Evolutionary conservation across 2,888 invertebrate genomes (phyloP), one percentile per base, ranked within the genome.

Genomic region (Monochamus alternatus): DNA sequence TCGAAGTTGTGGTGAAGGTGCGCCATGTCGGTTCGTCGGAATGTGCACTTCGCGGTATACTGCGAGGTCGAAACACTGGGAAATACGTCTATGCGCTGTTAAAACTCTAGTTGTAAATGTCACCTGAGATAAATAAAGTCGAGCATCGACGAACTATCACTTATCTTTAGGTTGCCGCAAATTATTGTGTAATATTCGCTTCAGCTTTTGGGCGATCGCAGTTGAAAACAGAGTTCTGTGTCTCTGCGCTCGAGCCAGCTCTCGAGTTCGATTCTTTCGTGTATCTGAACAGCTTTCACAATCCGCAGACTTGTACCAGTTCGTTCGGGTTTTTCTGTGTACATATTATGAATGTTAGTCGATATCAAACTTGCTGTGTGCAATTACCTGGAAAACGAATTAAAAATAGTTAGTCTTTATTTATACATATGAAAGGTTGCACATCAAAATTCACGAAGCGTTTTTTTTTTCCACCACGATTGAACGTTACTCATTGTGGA

Each of bases 1-100:
- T 81, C 79, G 69, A 81, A 81, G 68, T 81, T 81, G 72, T 81
- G 81, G 69, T 81, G 80, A 71, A 75, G 80, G n/a, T 70, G 77
- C 43, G 72, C 22, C 75, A 75, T 75, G n/a, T 58, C 31, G 47
- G 32, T 30, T 31, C 38, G 38, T 38, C 38, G 5, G 38, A 38
- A 38, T 4, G 2, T 38, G 47, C 51, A 47, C 10, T 44, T 43
- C 2, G 43, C 59, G 22, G 22, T 22, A 22, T 22, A 22, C 22
- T 22, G 44, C 59, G 38, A 55, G 47, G 51, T 38, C 67, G 67
- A 47, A 44, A 59, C 60, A 47, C 12, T 69, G 12, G 8, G 31
- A 31, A 47, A 60, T 22, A 32, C 68, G 43, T 43, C 22, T n/a
- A 44, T 30, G 52, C 71, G 44, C 30, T 60, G 69, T 14, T n/a